Evolutionary conservation across 2,113 vertebrate genomes (phyloP).

Genomic region (Pedionomus torquatus): DNA sequence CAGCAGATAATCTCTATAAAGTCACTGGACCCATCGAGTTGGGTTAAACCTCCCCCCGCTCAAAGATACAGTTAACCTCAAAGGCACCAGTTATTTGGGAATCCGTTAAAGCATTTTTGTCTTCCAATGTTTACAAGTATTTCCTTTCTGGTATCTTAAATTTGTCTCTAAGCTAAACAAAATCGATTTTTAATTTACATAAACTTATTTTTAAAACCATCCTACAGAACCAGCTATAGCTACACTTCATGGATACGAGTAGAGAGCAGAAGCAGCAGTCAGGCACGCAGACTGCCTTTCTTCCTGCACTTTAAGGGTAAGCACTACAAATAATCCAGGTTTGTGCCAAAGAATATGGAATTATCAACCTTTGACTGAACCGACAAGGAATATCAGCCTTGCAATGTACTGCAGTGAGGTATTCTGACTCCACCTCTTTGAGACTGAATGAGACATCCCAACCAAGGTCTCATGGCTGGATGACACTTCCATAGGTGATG

Average conservation of each 20-base stretch:
- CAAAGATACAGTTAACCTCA: not conserved
- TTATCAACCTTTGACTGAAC: not conserved
- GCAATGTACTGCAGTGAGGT: not conserved
- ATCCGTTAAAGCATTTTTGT: not conserved
- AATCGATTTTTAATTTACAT: not conserved
- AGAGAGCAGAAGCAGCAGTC: not conserved
- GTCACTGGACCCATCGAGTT: not conserved
- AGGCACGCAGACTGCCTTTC: not conserved
- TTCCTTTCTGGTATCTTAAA: not conserved
- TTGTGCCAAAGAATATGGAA: not conserved
- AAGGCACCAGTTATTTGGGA: not conserved
- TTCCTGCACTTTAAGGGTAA: not conserved
- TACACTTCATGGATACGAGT: not conserved
- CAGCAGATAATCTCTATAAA: not conserved
- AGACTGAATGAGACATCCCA: constrained; percentile 14
- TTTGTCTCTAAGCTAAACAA: not conserved
- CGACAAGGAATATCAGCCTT: not conserved
- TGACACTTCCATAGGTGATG: not conserved
- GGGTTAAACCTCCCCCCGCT: not conserved
- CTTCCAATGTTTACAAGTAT: not conserved
- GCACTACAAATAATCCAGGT: not conserved
- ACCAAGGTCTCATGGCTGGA: not conserved
- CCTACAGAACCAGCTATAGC: not conserved
- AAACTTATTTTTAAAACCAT: not conserved
- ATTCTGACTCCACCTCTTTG: not conserved